Evolutionary conservation across 2,888 invertebrate species (phyloP).

Genomic region (Eupithecia tripunctaria): DNA sequence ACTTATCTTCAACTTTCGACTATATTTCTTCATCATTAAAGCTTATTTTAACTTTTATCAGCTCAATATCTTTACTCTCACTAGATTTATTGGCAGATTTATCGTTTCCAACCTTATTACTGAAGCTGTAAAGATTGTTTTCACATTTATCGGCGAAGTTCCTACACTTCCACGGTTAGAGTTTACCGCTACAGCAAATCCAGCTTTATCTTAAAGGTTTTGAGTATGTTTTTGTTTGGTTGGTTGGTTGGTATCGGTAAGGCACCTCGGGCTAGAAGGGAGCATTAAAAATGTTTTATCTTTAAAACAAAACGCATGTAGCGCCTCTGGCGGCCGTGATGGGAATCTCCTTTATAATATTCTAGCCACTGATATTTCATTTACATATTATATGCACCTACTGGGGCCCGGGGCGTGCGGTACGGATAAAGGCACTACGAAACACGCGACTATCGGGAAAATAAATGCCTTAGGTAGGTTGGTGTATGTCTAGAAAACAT

Average conservation of each 20-base stretch:
- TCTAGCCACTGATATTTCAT: slow-evolving; percentile 28
- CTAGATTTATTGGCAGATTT: slow-evolving; percentile 6
- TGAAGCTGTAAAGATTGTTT: not conserved
- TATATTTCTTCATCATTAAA: slow-evolving; percentile 3
- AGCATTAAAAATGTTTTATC: slow-evolving; percentile 62
- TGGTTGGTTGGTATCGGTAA: slow-evolving; percentile 27
- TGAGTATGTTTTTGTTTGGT: slow-evolving; percentile 22
- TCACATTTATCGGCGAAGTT: slow-evolving; percentile 11
- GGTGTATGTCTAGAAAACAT: no score
- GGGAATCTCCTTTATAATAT: slow-evolving; percentile 24
- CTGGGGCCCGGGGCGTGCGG: not conserved
- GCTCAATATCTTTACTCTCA: not conserved
- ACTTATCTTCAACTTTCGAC: slow-evolving; percentile 9
- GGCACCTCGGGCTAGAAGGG: slow-evolving; percentile 48
- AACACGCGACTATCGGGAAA: not conserved
- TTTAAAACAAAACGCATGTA: slow-evolving; percentile 60
- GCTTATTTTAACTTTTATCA: slow-evolving; percentile 1
- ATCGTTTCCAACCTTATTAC: slow-evolving; percentile 12
- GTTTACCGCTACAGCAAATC: not conserved
- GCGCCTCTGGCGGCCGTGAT: slow-evolving; percentile 48
- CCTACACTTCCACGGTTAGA: not conserved
- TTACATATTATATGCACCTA: not conserved
- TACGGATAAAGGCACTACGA: not conserved
- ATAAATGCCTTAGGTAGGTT: no score
- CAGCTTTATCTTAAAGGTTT: slow-evolving; percentile 5